Percentiles rank a stretch among this genome's conserved stretches.
These are phyloP conservation scores for Grantiella picta DNA, from an alignment of 2,113 vertebrate species.

Conservation along the genomic window DNA sequence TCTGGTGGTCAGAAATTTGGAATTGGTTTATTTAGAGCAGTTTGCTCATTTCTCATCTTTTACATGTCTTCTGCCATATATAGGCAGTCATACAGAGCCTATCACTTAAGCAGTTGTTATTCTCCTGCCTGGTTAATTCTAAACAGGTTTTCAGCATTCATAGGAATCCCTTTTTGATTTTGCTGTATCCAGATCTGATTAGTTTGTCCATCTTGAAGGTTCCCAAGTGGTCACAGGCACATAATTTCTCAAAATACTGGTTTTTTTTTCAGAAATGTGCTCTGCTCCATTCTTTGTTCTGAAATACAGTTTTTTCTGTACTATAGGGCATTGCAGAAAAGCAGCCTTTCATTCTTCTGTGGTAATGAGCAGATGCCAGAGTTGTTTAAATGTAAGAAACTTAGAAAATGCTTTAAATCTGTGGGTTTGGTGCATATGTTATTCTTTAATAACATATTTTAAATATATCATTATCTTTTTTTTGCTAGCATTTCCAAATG, in stretches of 20 bases:
- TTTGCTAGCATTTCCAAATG: background rate
- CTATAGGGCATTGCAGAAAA: background rate
- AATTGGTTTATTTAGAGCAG: background rate
- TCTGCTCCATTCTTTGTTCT: background rate
- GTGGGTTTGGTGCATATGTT: background rate
- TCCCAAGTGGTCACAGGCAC: background rate
- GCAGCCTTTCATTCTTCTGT: background rate
- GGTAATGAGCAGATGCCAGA: background rate
- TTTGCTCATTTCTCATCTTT: background rate
- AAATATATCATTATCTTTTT: background rate
- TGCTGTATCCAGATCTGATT: background rate
- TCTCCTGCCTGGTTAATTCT: background rate
- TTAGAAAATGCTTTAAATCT: background rate
- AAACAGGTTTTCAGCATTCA: background rate
- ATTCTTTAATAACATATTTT: background rate
- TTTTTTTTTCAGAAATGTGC: background rate
- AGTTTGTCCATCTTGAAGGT: background rate
- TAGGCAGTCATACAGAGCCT: background rate
- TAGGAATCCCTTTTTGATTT: background rate
- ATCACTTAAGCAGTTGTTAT: background rate
- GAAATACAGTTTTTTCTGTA: background rate
- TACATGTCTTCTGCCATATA: fast-evolving
- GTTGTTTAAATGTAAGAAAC: background rate
- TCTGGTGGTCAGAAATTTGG: background rate
- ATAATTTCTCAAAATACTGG: fast-evolving